Evolutionary conservation across 2,888 invertebrate species (phyloP).

Genomic region (Dromius quadrimaculatus): DNA sequence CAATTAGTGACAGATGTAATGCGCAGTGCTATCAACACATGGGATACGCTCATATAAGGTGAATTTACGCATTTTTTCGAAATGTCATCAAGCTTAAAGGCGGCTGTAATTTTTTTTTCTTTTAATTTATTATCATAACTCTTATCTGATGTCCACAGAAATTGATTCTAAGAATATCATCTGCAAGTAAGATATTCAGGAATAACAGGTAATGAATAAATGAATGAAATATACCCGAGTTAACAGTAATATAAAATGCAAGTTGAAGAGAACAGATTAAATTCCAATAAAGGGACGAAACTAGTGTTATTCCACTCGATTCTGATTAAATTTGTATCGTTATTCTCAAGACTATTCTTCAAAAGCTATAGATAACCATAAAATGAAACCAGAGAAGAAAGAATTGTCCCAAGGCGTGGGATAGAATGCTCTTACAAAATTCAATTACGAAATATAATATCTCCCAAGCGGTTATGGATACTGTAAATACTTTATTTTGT

Average conservation of each 20-base stretch:
- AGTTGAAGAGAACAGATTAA: conserved; percentile 13
- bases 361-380: conserved; percentile 8
- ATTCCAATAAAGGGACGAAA: conserved; percentile 16
- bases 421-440: conserved; percentile 44
- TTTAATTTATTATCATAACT: too few relatives aligned
- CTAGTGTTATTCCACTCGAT: conserved; percentile 9
- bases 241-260: conserved; percentile 26
- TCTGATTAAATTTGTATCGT: conserved; percentile 35
- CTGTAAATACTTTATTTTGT: conserved; percentile 4
- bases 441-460: conserved; percentile 47
- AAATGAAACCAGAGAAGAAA: conserved; percentile 8
- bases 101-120: too few relatives aligned
- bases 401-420: conserved; percentile 14
- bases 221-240: conserved; percentile 7
- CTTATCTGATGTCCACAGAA: too few relatives aligned
- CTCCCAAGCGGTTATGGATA: conserved; percentile 9
- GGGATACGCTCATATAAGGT: too few relatives aligned
- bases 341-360: conserved; percentile 28
- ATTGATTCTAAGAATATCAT: too few relatives aligned
- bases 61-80: too few relatives aligned
- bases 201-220: too few relatives aligned
- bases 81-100: too few relatives aligned
- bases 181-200: too few relatives aligned
- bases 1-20: too few relatives aligned
- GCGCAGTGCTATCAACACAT: too few relatives aligned